Percentiles rank a stretch among this genome's conserved stretches.
Conservation (phyloP, 2,113 vertebrate species). For the Hoplias malabaricus region DNA sequence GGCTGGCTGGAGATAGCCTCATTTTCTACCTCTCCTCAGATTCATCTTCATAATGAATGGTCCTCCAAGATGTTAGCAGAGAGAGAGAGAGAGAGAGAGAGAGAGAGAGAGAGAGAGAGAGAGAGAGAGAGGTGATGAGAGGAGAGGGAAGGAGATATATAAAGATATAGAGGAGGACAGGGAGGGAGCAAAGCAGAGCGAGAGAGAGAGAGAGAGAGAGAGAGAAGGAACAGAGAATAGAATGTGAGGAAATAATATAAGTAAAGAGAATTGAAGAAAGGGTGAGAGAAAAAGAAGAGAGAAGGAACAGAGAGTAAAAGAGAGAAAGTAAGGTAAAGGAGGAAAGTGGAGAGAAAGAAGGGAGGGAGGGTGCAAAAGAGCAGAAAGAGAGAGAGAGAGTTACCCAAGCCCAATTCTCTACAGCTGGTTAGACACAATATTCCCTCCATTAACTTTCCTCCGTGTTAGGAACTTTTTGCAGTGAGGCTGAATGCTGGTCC, state of each 20-base stretch:
- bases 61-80: neutral
- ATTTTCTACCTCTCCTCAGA: neutral
- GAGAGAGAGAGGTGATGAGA: neutral
- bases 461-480: neutral
- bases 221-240: neutral
- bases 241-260: too few relatives aligned
- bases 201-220: neutral
- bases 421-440: neutral
- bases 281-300: neutral
- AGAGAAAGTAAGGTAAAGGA: neutral
- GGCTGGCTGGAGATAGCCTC: neutral
- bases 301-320: neutral
- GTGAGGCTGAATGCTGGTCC: conserved; percentile 29
- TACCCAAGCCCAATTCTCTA: conserved; percentile 1
- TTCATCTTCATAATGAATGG: conserved; percentile 29
- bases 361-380: neutral
- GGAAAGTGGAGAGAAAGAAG: neutral
- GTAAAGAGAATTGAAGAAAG: neutral
- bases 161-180: neutral
- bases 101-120: neutral
- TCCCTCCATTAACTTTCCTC: neutral
- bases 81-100: neutral
- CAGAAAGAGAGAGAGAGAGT: neutral
- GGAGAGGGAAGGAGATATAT: neutral
- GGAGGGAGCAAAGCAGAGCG: neutral